phyloP scores from a whole-genome alignment of 1,140 invertebrate species.

The Habropoda laboriosa region DNA sequence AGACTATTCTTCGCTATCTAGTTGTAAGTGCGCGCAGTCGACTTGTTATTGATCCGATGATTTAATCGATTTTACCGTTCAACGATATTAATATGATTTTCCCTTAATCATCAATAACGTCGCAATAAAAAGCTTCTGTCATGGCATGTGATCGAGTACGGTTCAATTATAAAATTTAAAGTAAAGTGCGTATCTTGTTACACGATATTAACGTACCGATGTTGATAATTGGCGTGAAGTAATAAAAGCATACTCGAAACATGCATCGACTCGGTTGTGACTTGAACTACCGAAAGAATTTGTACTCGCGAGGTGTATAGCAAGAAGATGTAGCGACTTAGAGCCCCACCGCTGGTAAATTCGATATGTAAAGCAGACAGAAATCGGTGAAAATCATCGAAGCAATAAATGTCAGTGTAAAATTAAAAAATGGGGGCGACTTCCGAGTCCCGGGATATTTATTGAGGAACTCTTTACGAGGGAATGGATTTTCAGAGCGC shows the following conservation, averaged over 20 bases:
- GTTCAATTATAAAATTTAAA: neutral
- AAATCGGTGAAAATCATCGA: slow-evolving; percentile 17
- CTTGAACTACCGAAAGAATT: neutral
- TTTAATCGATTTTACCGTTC: slow-evolving; percentile 24
- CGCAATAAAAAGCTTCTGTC: neutral
- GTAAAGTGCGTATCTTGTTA: neutral
- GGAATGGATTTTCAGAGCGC: slow-evolving; percentile 98
- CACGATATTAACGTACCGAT: neutral
- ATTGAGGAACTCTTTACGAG: slow-evolving; percentile 62
- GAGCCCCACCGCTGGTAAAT: neutral
- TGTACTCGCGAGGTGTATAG: neutral
- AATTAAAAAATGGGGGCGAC: slow-evolving; percentile 62
- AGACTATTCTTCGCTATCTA: slow-evolving; percentile 40
- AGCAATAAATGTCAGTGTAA: slow-evolving; percentile 43
- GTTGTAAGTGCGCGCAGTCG: slow-evolving; percentile 14
- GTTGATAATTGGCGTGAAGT: neutral
- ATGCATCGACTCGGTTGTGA: neutral
- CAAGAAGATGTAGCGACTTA: neutral
- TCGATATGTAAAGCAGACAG: neutral
- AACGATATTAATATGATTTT: neutral
- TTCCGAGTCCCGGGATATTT: slow-evolving; percentile 65
- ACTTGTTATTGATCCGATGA: slow-evolving; percentile 4
- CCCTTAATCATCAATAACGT: neutral
- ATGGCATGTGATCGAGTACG: neutral
- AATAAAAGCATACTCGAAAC: no score